These are phyloP conservation scores for Bimastos eiseni DNA, from an alignment of 2,888 invertebrate genomes.

Conservation along the genomic window DNA sequence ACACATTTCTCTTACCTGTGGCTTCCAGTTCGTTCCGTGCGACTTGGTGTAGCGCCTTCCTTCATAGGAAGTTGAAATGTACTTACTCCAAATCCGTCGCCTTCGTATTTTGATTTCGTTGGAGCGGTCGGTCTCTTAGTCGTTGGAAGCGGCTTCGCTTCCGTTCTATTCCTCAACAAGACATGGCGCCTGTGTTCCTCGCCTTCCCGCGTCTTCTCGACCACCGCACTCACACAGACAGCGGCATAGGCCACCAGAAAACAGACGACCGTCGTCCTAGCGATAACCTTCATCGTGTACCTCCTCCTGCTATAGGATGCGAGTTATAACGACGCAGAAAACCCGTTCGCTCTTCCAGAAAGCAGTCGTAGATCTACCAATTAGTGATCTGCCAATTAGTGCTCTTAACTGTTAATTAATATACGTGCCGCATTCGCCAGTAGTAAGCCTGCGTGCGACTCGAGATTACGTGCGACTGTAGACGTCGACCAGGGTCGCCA, in stretches of 20 bases:
- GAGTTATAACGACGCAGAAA: neutral
- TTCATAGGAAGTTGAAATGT: neutral
- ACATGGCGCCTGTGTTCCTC: neutral
- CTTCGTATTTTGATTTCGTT: neutral
- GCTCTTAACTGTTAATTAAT: neutral
- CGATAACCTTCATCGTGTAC: neutral
- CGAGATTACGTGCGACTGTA: neutral
- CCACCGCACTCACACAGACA: neutral
- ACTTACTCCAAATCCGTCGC: neutral
- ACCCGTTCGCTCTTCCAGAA: neutral
- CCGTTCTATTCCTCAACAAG: neutral
- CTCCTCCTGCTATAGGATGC: neutral
- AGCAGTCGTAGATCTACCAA: neutral
- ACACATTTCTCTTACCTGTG: neutral
- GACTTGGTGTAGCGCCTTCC: neutral
- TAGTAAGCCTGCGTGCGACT: neutral
- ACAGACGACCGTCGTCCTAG: neutral
- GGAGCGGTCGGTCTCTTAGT: neutral
- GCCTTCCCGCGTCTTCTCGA: constrained; percentile 16
- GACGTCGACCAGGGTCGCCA: neutral
- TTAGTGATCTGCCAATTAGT: too few species aligned
- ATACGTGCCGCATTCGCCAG: neutral
- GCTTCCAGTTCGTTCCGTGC: neutral
- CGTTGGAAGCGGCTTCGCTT: neutral
- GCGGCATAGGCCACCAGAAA: neutral